Conservation (phyloP, 2,888 invertebrate genomes). For the Camponotus fellah region DNA sequence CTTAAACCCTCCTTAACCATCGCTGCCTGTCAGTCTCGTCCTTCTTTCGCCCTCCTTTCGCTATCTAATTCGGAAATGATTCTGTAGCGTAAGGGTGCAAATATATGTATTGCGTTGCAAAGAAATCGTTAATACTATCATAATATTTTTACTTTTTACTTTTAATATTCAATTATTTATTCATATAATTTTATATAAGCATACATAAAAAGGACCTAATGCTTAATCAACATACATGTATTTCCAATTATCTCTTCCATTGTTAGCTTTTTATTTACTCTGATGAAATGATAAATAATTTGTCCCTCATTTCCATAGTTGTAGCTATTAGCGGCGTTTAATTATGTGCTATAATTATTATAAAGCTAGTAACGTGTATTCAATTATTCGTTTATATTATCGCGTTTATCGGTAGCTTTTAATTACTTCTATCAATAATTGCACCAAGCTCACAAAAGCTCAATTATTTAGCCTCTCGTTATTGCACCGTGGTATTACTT, state of each 20-base stretch:
- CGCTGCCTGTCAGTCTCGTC: constrained; percentile 76
- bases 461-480: constrained; percentile 7
- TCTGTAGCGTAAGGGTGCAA: constrained; percentile 63
- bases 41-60: neutral
- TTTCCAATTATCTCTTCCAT: neutral
- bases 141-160: neutral
- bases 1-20: constrained; percentile 78
- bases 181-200: neutral
- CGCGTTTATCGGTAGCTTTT: neutral
- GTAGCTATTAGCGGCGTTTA: neutral
- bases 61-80: constrained; percentile 61
- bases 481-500: neutral
- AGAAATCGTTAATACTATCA: constrained; percentile 26
- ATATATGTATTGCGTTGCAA: neutral
- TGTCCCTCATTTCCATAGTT: neutral
- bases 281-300: constrained; percentile 12
- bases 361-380: neutral
- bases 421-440: constrained; percentile 35
- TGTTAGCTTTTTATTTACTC: neutral
- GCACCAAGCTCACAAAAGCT: neutral
- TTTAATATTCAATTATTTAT: constrained; percentile 45
- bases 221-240: constrained; percentile 11
- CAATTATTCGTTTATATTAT: constrained; percentile 31
- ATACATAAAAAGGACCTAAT: neutral
- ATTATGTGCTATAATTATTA: constrained; percentile 15